Evolutionary conservation across 2,113 vertebrate genomes (phyloP).

Genomic region (Herpailurus yagouaroundi): DNA sequence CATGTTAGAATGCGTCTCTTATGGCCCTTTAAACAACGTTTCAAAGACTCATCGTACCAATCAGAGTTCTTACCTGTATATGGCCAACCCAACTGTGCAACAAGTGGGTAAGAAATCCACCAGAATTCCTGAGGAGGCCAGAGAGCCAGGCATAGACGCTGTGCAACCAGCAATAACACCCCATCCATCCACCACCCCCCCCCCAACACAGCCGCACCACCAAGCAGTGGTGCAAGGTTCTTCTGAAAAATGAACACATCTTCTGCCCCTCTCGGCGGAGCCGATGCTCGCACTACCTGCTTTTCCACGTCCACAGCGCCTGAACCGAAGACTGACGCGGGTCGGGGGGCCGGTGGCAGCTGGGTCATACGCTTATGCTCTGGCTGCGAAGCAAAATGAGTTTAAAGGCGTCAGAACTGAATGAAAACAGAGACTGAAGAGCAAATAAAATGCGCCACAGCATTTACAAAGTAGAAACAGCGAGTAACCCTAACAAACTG

Average conservation of each 20-base stretch:
- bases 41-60: not conserved
- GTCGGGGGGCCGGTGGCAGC: not conserved
- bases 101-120: not conserved
- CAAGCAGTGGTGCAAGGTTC: not conserved
- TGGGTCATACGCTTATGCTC: not conserved
- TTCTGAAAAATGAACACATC: not conserved
- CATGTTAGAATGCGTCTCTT: not conserved
- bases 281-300: not conserved
- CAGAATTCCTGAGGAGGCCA: not conserved
- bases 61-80: not conserved
- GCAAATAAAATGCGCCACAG: not conserved
- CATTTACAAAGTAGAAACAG: not conserved
- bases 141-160: not conserved
- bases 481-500: not conserved
- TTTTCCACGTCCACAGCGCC: not conserved
- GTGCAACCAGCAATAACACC: not conserved
- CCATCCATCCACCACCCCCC: not conserved
- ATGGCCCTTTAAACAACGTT: not conserved
- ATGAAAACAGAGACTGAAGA: not conserved
- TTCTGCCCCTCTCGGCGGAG: not conserved
- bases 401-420: not conserved
- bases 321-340: not conserved
- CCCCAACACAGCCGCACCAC: too few relatives aligned
- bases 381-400: not conserved
- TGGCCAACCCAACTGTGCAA: not conserved